Evolutionary conservation across 2,888 invertebrate species (phyloP).

Genomic region (Drosophila phalerata): DNA sequence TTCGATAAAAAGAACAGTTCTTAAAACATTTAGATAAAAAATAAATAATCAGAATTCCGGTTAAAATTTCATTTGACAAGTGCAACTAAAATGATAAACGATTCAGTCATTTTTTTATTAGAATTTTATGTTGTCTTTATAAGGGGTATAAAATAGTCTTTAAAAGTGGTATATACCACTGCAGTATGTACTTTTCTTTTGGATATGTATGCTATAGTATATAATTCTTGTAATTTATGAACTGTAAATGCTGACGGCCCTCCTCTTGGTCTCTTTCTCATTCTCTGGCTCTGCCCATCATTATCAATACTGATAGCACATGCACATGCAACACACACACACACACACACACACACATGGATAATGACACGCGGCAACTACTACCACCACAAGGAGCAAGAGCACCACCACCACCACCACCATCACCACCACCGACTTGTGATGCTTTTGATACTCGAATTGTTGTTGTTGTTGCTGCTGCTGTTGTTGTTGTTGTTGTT

Average conservation of each 20-base stretch:
- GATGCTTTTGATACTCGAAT: conserved; percentile 21
- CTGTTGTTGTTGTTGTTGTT: conserved; percentile 23
- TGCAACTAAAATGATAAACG: not conserved
- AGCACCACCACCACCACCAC: conserved; percentile 5
- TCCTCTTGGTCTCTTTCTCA: conserved; percentile 8
- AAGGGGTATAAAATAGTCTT: not conserved
- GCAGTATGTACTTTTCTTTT: not conserved
- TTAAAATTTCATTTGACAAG: not conserved
- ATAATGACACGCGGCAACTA: conserved; percentile 58
- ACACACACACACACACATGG: conserved; percentile 21
- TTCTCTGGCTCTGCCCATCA: conserved; percentile 1
- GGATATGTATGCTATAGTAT: not conserved
- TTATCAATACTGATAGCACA: conserved; percentile 48
- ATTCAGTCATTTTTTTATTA: not conserved
- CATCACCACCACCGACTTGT: conserved; percentile 12
- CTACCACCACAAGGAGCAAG: conserved; percentile 37
- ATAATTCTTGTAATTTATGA: conserved; percentile 29
- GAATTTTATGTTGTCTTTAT: not conserved
- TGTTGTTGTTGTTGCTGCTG: conserved; percentile 36
- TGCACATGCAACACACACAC: conserved; percentile 1
- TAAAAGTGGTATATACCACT: not conserved
- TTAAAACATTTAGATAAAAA: no score
- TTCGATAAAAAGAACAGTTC: not conserved
- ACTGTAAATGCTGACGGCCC: conserved; percentile 1
- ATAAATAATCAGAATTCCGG: not conserved